These are phyloP conservation scores for Hucho hucho DNA, from an alignment of 2,113 vertebrate species.

Conservation along the genomic window DNA sequence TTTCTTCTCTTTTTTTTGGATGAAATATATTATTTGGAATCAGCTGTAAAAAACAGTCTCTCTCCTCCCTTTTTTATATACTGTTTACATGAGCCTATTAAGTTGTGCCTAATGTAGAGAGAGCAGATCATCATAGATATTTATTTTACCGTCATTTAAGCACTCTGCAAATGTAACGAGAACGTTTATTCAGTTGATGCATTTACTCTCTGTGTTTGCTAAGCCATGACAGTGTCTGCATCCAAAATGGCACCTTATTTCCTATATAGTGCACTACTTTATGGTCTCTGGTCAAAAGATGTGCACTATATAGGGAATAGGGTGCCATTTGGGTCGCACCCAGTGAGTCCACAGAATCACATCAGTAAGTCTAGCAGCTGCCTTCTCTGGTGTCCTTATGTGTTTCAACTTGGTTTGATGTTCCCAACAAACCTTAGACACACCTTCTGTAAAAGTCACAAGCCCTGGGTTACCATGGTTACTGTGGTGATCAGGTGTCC, in stretches of 20 bases:
- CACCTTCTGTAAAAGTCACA: not conserved
- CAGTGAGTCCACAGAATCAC: slow-evolving; percentile 6
- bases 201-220: not conserved
- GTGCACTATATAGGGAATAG: too few species aligned
- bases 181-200: slow-evolving; percentile 30
- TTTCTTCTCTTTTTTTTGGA: slow-evolving; percentile 44
- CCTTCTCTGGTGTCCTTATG: not conserved
- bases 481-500: slow-evolving; percentile 34
- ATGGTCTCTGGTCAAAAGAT: too few species aligned
- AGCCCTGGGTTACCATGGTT: slow-evolving; percentile 31
- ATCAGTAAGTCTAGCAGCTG: slow-evolving; percentile 19
- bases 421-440: not conserved
- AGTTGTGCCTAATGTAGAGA: slow-evolving; percentile 72
- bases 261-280: too few species aligned
- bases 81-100: slow-evolving; percentile 69
- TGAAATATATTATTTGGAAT: slow-evolving; percentile 58
- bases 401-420: not conserved
- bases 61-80: slow-evolving; percentile 48
- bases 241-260: too few species aligned
- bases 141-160: slow-evolving; percentile 47
- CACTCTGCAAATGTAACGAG: slow-evolving; percentile 4
- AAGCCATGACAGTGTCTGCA: not conserved
- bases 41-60: slow-evolving; percentile 48
- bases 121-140: slow-evolving; percentile 33
- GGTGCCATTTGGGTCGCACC: too few species aligned